Base-by-base conservation (phyloP, 2,113 vertebrate species). In the Lycocorax pyrrhopterus region DNA sequence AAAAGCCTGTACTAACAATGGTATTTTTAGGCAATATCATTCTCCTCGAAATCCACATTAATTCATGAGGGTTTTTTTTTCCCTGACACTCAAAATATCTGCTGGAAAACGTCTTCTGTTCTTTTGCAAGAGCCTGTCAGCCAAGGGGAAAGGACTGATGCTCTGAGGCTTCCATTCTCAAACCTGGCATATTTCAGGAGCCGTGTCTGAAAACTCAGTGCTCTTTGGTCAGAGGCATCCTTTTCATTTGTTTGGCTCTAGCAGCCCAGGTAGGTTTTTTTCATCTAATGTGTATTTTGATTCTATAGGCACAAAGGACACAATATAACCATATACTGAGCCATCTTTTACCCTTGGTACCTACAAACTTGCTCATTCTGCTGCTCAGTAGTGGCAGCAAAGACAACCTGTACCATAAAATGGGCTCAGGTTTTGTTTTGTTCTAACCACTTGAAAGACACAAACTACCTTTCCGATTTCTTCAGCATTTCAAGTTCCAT, bases 31-130 rank as follows among this genome's bases (percentile, higher is more conserved):
- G 63, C 80, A 56, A 30, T 93, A 90, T 73, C 53, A 44, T 92
- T 91, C 87, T 81, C 62, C 87, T 94, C 64, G 93, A 96, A 95
- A 96, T 93, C 75, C 43, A 1, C 89, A 88, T 95, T 96, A 93
- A 95, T 92, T 92, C 59, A 59, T 3, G 4, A 77, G 10, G 1
- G 1, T 10, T 86, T 94, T 76, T 89, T 94, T 66, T 63, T 20
- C 52, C 56, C 67, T 60, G 53, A 87, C 43, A 82, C 51, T 84
- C 71, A 82, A 94, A 96, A 73, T 93, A 87, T 30, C 87, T 84
- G 19, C 88, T 93, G 91, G 83, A 91, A 94, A 94, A 41, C 55
- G 32, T 87, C 52, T 86, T 90, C 77, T 13, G 0, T 83, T 93
- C 87, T 89, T 89, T 83, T 88, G 79, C 77, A 67, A 84, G 46